Conservation (phyloP, 1,140 invertebrate species). For the Heliconius nattereri region DNA sequence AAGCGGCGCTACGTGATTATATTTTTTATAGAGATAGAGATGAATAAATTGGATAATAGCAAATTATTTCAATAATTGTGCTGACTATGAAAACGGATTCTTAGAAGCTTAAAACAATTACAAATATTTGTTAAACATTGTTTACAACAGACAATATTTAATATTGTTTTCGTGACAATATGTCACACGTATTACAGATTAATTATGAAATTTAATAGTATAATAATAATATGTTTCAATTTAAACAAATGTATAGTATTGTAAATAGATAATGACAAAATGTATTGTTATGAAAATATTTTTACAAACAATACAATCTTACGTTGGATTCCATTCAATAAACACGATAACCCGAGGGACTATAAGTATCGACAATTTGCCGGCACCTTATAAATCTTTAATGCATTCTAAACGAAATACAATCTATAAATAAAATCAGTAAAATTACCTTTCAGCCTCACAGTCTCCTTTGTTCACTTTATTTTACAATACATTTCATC, state of each 20-base stretch:
- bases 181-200: not conserved
- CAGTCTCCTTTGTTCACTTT: conserved; percentile 75
- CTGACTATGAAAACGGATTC: not conserved
- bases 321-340: conserved; percentile 28
- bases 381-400: not conserved
- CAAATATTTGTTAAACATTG: not conserved
- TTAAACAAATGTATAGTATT: not conserved
- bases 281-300: not conserved
- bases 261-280: not conserved
- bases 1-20: not conserved
- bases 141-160: not conserved
- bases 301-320: conserved; percentile 23
- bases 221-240: not conserved
- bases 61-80: not conserved
- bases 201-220: not conserved
- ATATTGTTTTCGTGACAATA: not conserved
- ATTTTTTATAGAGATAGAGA: conserved; percentile 18
- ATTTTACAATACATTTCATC: conserved; percentile 59
- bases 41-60: not conserved
- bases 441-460: conserved; percentile 59
- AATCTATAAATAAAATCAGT: conserved; percentile 10
- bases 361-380: not conserved
- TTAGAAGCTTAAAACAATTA: not conserved
- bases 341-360: conserved; percentile 3
- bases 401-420: not conserved